A percentile compares a stretch with the other conserved stretches of the same genome.
These are phyloP conservation scores for Stenichneumon culpator DNA, from an alignment of 2,888 invertebrate species.

Conservation along the genomic window DNA sequence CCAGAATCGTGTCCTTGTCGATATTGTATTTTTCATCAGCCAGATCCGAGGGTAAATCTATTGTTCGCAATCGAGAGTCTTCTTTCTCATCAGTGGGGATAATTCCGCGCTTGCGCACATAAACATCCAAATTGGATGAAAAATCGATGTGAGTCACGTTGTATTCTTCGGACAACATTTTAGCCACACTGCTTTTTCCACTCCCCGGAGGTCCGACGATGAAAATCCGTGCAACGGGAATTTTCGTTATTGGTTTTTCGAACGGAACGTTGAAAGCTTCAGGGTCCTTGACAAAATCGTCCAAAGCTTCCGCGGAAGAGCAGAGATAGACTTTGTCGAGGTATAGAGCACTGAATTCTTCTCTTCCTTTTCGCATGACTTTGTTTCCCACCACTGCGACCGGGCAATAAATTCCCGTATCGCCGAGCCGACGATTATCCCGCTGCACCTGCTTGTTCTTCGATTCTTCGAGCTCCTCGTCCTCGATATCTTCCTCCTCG, in stretches of 20 bases:
- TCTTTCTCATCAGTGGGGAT: slow-evolving; percentile 24
- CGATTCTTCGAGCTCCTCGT: slow-evolving; percentile 72
- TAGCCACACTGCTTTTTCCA: slow-evolving; percentile 86
- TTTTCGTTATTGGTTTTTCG: slow-evolving; percentile 83
- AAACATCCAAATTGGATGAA: slow-evolving; percentile 76
- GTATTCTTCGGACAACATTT: slow-evolving; percentile 86
- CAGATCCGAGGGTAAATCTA: slow-evolving; percentile 68
- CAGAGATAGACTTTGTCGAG: slow-evolving; percentile 87
- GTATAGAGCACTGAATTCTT: slow-evolving; percentile 86
- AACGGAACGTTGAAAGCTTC: slow-evolving; percentile 85
- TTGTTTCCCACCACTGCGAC: slow-evolving; percentile 86
- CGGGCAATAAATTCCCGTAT: slow-evolving; percentile 88
- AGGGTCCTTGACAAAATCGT: slow-evolving; percentile 86
- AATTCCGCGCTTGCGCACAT: slow-evolving; percentile 65
- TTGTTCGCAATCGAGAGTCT: slow-evolving; percentile 54
- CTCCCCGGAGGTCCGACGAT: slow-evolving; percentile 87
- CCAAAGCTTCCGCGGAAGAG: slow-evolving; percentile 85
- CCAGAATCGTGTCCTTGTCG: slow-evolving; percentile 67
- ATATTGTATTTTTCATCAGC: slow-evolving; percentile 66
- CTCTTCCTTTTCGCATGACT: slow-evolving; percentile 88
- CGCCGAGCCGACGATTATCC: slow-evolving; percentile 86
- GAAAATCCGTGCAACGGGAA: slow-evolving; percentile 87
- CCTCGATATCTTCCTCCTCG: slow-evolving; percentile 77
- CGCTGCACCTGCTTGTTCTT: slow-evolving; percentile 75
- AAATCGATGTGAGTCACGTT: slow-evolving; percentile 87